Base-by-base conservation (phyloP, 1,140 invertebrate species). In the Zaprionus africanus region DNA sequence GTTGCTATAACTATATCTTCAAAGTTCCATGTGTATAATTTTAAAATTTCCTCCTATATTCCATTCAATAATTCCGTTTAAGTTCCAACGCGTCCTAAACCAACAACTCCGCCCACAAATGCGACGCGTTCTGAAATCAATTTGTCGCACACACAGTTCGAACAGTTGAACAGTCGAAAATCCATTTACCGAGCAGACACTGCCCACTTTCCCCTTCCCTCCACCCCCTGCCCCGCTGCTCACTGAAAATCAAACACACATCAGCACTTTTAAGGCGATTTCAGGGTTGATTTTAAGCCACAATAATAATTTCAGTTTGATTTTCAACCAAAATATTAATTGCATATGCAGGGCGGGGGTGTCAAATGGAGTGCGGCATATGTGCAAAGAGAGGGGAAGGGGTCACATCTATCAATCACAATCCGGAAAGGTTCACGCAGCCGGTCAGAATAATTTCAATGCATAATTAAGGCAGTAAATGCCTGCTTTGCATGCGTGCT, bases 291-390 rank as follows among this genome's bases (percentile, higher is more conserved):
- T 84, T 83, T 81, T 64, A 51, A 81, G 78, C 60, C 58, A 17
- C 41, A 78, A 61, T 56, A 76, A 88, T 87, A 87, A 90, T 84
- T 90, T 79, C 68, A 88, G 84, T 81, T 90, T 79, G 81, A 88
- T 81, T 88, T 88, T 82, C 59, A 79, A 71, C 75, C 54, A 73
- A 74, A 90, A 90, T 88, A 88, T 77, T 90, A 84, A 90, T 84
- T 90, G 81, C 79, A 81, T 73, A 49, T 36, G 41, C 72, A 59
- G 60, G 70, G 66, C 73, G 70, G 77, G 63, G 77, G 76, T 77
- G 83, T 82, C 70, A 36, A 26, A 64, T 43, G 38, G 73, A 79
- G 72, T 88, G 63, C 66, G 81, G 60, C 84, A 88, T 88, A 88
- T 88, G 85, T 62, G 71, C 53, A 67, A 53, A 49, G 56, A 51